These are phyloP conservation scores for Dufourea novaeangliae DNA, from an alignment of 1,140 invertebrate species.

Conservation along the genomic window DNA sequence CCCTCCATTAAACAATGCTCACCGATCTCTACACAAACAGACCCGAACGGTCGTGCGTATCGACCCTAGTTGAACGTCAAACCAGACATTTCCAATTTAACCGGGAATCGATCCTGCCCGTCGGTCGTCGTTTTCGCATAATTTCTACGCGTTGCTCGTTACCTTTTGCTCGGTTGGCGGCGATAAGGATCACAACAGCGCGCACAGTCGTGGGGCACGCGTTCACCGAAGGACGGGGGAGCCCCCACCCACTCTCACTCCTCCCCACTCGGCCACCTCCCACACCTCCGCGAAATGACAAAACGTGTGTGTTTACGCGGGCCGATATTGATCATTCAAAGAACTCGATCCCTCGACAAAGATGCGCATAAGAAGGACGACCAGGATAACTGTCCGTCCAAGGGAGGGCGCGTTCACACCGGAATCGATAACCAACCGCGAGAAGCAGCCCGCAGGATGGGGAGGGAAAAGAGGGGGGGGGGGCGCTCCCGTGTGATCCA, in stretches of 20 bases:
- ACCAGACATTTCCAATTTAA: neutral
- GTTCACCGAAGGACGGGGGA: neutral
- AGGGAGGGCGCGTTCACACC: slow-evolving; percentile 62
- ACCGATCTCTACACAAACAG: too few relatives aligned
- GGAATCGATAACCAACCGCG: slow-evolving; percentile 67
- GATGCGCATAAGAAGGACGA: slow-evolving; percentile 28
- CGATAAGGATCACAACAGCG: neutral
- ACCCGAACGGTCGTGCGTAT: too few relatives aligned
- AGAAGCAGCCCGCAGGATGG: slow-evolving; percentile 52
- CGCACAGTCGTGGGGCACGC: neutral
- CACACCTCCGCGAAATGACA: neutral
- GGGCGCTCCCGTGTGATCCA: slow-evolving; percentile 9
- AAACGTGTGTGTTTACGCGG: neutral
- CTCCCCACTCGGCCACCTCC: too few relatives aligned
- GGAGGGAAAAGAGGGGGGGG: slow-evolving; percentile 23
- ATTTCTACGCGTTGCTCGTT: slow-evolving; percentile 11
- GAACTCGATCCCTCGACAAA: slow-evolving; percentile 30
- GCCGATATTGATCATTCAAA: slow-evolving; percentile 23
- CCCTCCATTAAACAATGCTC: too few relatives aligned
- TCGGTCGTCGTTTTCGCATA: neutral
- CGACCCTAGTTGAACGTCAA: too few relatives aligned
- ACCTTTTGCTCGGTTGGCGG: neutral
- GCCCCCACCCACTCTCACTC: neutral
- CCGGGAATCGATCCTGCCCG: neutral
- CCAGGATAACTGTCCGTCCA: slow-evolving; percentile 53